These are phyloP conservation scores for Araneus ventricosus DNA, from an alignment of 1,140 invertebrate species.

Conservation along the genomic window DNA sequence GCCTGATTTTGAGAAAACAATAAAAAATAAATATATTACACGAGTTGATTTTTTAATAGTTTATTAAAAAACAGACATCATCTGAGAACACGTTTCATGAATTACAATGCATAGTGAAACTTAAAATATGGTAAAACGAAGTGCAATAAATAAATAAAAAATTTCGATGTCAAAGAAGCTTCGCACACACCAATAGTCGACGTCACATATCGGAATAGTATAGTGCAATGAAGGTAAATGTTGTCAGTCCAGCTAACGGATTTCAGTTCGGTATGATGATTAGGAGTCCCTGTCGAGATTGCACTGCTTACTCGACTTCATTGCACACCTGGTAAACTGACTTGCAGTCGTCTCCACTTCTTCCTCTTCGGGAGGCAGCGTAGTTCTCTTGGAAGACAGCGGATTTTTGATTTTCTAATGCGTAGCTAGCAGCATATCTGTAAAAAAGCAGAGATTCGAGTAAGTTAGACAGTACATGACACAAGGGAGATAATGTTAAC, in stretches of 20 bases:
- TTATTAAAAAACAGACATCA: slow-evolving; percentile 19
- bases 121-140: slow-evolving; percentile 32
- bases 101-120: slow-evolving; percentile 36
- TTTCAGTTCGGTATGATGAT: neutral
- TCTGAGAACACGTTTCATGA: slow-evolving; percentile 16
- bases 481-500: no score
- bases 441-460: neutral
- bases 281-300: neutral
- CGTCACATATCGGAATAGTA: neutral
- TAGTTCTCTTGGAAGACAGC: slow-evolving; percentile 89
- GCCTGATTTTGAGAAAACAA: no score
- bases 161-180: slow-evolving; percentile 22
- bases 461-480: neutral
- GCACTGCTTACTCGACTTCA: slow-evolving; percentile 80
- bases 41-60: neutral
- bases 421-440: slow-evolving; percentile 91
- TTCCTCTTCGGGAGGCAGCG: slow-evolving; percentile 89
- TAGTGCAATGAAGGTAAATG: neutral
- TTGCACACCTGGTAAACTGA: slow-evolving; percentile 91
- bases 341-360: slow-evolving; percentile 90
- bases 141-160: slow-evolving; percentile 57
- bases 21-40: no score
- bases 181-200: neutral
- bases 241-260: slow-evolving; percentile 65
- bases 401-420: slow-evolving; percentile 86